These are phyloP conservation scores for Drosophila melanogaster DNA, from an alignment of 1,140 invertebrate genomes.

Conservation along the genomic window Release_6_plus_ISO1_MT NT_033779.5:15820501-15821000, in stretches of 20 bases:
- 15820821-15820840: background rate
- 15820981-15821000: too few relatives aligned
- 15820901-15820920: too few relatives aligned
- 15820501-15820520: slow-evolving; percentile 28
- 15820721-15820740: slow-evolving; percentile 11
- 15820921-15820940: too few relatives aligned
- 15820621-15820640: slow-evolving; percentile 66
- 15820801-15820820: too few relatives aligned
- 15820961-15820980: too few relatives aligned
- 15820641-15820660: slow-evolving; percentile 8
- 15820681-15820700: slow-evolving; percentile 30
- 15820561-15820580: slow-evolving; percentile 80
- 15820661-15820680: slow-evolving; percentile 35
- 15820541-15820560: slow-evolving; percentile 81
- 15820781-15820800: background rate
- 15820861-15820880: too few relatives aligned
- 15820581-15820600: slow-evolving; percentile 80
- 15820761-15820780: background rate
- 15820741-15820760: slow-evolving; percentile 28
- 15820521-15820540: slow-evolving; percentile 72
- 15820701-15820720: slow-evolving; percentile 7
- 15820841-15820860: too few relatives aligned
- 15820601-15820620: slow-evolving; percentile 77
- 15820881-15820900: too few relatives aligned
- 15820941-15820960: too few relatives aligned